Base-by-base conservation (phyloP, 2,113 vertebrate species). In the Ploceus nigricollis region DNA sequence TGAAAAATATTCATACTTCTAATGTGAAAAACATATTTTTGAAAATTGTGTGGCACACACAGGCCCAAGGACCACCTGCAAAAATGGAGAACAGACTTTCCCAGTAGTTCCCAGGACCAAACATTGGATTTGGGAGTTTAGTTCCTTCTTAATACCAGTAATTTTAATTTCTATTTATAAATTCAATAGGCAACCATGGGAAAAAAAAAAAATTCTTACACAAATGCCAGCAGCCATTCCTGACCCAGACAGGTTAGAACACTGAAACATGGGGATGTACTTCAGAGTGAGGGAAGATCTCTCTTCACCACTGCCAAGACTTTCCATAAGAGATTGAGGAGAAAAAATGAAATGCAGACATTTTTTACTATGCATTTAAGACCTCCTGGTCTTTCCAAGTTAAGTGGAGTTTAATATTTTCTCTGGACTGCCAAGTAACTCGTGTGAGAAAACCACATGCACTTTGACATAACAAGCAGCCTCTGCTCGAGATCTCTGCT, bases 371-470 rank as follows among this genome's bases (percentile, higher is more conserved):
- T 15, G 79, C 44, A 44, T 89, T 91, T 82, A 87, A 94, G 78
- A 86, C 15, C 7, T 82, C 72, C 73, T 45, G 65, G 53, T 85
- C 94, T 89, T 96, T 96, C 95, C 93, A 97, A 96, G 90, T 76
- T 57, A 93, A 96, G 82, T 73, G 63, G 54, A 89, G 96, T 93
- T 96, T 82, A 94, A 73, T 95, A 93, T 95, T 96, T 97, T 95
- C 83, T 54, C 84, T 86, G 93, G 90, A 87, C 79, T 96, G 97
- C 96, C 96, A 96, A 97, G 94, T 80, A 94, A 96, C 81, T 93
- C 22, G 79, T 90, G 95, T 95, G 89, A 96, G 75, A 97, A 97
- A 97, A 95, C 97, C 97, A 96, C 97, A 97, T 89, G 93, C 94
- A 82, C 95, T 96, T 90, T 9, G 4, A 93, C 95, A 96, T 96